Evolutionary conservation across 1,140 invertebrate species (phyloP).

Genomic region (Drosophila sturtevanti): DNA sequence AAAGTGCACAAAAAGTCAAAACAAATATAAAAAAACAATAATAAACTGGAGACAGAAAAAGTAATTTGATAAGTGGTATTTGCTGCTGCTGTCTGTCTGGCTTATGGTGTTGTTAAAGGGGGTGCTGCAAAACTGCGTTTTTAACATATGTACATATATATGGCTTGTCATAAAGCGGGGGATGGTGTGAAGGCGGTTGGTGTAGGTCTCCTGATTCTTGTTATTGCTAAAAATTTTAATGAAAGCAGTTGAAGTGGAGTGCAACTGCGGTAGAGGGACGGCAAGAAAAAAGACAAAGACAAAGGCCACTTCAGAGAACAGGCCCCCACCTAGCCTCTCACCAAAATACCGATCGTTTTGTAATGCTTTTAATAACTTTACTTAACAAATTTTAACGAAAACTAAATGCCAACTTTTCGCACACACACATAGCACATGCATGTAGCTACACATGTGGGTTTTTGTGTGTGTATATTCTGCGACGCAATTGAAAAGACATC

Average conservation of each 20-base stretch:
- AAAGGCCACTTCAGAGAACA: slow-evolving; percentile 21
- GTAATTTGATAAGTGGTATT: not conserved
- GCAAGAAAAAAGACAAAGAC: not conserved
- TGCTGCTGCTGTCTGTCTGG: not conserved
- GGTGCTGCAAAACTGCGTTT: slow-evolving; percentile 24
- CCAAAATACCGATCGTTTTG: slow-evolving; percentile 12
- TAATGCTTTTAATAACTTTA: slow-evolving; percentile 44
- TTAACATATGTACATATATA: slow-evolving; percentile 26
- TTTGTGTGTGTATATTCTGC: slow-evolving; percentile 58
- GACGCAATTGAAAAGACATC: slow-evolving; percentile 80
- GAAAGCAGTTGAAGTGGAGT: slow-evolving; percentile 22
- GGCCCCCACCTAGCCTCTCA: not conserved
- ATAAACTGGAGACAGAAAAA: not conserved
- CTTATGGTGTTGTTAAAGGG: not conserved
- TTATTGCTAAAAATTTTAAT: slow-evolving; percentile 11
- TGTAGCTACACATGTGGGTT: slow-evolving; percentile 27
- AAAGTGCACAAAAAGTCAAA: not conserved
- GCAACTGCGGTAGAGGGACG: too few relatives aligned
- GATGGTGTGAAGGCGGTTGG: slow-evolving; percentile 5
- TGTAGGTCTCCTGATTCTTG: slow-evolving; percentile 27
- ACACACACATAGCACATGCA: slow-evolving; percentile 22
- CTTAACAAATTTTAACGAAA: slow-evolving; percentile 42
- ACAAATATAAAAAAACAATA: not conserved
- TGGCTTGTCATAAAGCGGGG: not conserved
- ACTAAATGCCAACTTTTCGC: slow-evolving; percentile 49